These are phyloP conservation scores for Eulemur rufifrons DNA, from an alignment of 2,113 vertebrate species.

Conservation along the genomic window DNA sequence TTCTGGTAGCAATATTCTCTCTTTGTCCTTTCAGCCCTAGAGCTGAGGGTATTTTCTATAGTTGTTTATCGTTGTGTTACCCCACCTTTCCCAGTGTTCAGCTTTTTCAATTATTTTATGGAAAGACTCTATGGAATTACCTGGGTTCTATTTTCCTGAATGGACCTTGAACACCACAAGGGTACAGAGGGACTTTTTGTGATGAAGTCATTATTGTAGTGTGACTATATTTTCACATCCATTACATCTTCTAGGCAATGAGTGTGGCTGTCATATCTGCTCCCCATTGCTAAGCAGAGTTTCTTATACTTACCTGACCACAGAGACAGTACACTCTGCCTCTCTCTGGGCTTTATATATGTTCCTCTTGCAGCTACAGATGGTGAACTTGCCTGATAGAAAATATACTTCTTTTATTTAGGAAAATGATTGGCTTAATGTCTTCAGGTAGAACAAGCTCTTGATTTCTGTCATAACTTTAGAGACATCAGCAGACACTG, in stretches of 20 bases:
- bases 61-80: neutral
- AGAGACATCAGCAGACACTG: neutral
- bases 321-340: rapidly evolving
- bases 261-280: rapidly evolving
- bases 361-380: neutral
- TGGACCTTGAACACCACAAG: neutral
- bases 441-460: neutral
- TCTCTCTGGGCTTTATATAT: neutral
- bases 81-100: neutral
- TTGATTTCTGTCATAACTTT: neutral
- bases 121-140: neutral
- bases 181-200: neutral
- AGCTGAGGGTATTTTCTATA: neutral
- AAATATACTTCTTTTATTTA: neutral
- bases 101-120: neutral
- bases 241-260: no score
- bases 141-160: neutral
- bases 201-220: neutral
- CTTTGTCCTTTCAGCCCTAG: neutral
- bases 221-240: neutral
- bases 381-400: neutral
- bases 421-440: neutral
- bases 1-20: neutral
- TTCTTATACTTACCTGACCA: neutral
- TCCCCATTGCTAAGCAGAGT: neutral